Evolutionary conservation across 2,888 invertebrate species (phyloP).

Genomic region (Brachynemurus nebulosus): DNA sequence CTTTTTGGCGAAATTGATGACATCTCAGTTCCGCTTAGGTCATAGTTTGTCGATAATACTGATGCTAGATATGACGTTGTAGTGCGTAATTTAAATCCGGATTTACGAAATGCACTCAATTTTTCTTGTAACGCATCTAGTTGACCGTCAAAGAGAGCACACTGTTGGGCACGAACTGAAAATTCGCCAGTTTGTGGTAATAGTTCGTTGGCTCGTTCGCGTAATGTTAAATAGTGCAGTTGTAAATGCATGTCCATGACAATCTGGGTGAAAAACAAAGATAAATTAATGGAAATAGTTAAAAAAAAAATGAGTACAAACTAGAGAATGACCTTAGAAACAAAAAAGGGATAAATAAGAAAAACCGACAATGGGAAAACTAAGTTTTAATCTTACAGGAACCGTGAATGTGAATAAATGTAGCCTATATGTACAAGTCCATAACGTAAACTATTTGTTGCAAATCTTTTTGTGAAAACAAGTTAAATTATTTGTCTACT

Average conservation of each 20-base stretch:
- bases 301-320: neutral
- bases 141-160: constrained; percentile 38
- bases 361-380: too few relatives aligned
- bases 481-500: too few relatives aligned
- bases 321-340: too few relatives aligned
- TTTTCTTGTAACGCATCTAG: constrained; percentile 36
- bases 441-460: too few relatives aligned
- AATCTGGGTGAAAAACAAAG: constrained; percentile 25
- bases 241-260: constrained; percentile 42
- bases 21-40: constrained; percentile 1
- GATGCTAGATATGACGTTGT: constrained; percentile 18
- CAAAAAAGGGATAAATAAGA: too few relatives aligned
- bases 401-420: too few relatives aligned
- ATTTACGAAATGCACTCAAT: constrained; percentile 23
- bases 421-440: too few relatives aligned
- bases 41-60: constrained; percentile 10
- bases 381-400: too few relatives aligned
- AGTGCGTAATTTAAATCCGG: constrained; percentile 23
- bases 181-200: constrained; percentile 26
- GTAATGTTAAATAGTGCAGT: constrained; percentile 37
- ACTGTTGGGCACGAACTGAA: constrained; percentile 36
- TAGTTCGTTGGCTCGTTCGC: constrained; percentile 27
- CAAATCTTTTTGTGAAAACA: too few relatives aligned
- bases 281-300: neutral
- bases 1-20: neutral